A percentile compares a stretch with the other conserved stretches of the same genome.
Conservation (phyloP, 1,140 invertebrate genomes). For the Pseudomyrmex gracilis region DNA sequence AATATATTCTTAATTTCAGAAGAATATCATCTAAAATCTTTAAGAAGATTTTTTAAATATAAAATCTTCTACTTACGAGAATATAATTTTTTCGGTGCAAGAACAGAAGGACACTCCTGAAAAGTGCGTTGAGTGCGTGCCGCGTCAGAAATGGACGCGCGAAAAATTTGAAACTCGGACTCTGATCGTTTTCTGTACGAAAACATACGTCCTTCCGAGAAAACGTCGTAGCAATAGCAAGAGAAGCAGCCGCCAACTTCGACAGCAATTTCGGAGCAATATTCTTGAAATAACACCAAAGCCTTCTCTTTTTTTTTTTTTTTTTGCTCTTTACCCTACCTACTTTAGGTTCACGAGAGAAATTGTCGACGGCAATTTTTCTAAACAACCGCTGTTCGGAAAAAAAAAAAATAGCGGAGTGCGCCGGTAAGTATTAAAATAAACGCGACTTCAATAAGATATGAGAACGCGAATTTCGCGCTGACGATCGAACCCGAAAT, state of each 20-base stretch:
- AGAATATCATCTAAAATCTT: too few species aligned
- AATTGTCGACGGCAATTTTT: background rate
- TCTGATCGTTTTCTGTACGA: background rate
- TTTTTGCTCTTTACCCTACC: background rate
- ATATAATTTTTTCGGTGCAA: too few species aligned
- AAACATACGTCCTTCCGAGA: background rate
- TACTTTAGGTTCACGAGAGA: background rate
- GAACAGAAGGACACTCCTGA: too few species aligned
- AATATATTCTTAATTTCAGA: too few species aligned
- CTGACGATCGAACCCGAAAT: slow-evolving; percentile 14
- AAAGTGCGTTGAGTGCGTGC: too few species aligned
- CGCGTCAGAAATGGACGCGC: background rate
- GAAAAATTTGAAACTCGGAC: background rate
- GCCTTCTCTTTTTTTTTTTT: background rate
- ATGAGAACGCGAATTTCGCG: slow-evolving; percentile 6
- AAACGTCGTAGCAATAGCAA: background rate
- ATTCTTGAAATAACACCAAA: slow-evolving; percentile 9
- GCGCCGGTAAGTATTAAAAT: slow-evolving; percentile 26
- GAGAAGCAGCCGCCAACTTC: background rate
- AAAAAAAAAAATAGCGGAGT: slow-evolving; percentile 27
- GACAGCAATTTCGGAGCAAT: background rate
- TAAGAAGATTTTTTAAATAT: too few species aligned
- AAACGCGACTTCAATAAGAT: slow-evolving; percentile 26
- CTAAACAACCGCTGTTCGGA: slow-evolving; percentile 4
- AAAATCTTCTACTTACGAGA: too few species aligned